phyloP scores from a whole-genome alignment of 2,888 invertebrate species.

The Pheosia gnoma region DNA sequence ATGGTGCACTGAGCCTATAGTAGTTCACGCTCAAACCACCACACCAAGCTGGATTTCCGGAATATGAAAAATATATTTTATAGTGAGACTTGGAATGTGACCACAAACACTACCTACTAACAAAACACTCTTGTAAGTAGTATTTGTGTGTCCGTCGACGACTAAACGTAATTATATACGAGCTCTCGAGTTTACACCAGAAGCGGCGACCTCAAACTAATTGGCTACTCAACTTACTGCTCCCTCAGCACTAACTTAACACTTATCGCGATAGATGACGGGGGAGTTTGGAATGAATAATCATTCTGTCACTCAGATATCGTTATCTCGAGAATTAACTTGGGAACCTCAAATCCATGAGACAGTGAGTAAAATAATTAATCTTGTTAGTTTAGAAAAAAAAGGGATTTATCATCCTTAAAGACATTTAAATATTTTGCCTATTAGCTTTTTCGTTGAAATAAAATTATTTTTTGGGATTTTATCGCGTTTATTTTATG shows the following conservation, averaged over 20 bases:
- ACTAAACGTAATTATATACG: conserved; percentile 28
- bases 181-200: conserved; percentile 28
- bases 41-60: no score
- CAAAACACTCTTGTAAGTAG: no score
- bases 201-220: conserved; percentile 37
- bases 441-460: no score
- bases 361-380: background rate
- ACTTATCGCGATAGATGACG: conserved; percentile 34
- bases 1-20: no score
- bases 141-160: background rate
- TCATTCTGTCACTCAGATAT: conserved; percentile 28
- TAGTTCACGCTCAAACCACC: no score
- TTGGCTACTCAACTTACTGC: conserved; percentile 44
- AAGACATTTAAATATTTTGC: no score
- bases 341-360: conserved; percentile 15
- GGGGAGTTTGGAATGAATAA: conserved; percentile 35
- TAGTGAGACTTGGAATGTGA: no score
- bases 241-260: conserved; percentile 41
- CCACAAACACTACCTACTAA: no score
- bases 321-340: conserved; percentile 30
- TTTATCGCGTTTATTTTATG: no score
- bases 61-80: no score
- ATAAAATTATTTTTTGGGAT: no score
- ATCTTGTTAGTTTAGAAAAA: background rate
- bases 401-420: no score